Evolutionary conservation across 2,113 vertebrate species (phyloP).

Genomic region (Prinia subflava): DNA sequence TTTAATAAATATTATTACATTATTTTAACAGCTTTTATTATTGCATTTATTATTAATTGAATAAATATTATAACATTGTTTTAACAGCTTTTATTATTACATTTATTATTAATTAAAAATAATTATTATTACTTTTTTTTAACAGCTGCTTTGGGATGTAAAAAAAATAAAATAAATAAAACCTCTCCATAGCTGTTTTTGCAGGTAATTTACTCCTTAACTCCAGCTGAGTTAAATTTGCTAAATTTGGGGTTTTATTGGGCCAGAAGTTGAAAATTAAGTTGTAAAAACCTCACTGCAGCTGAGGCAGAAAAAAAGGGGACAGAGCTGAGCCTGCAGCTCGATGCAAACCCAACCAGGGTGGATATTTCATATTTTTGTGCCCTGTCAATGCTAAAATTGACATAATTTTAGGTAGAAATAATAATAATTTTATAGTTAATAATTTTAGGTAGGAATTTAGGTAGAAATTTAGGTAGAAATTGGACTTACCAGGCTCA

Average conservation of each 20-base stretch:
- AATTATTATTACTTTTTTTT: neutral
- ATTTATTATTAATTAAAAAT: too few species aligned
- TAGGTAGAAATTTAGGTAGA: too few species aligned
- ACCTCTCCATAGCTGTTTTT: rapidly evolving
- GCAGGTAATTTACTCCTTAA: neutral
- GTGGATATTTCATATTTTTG: rapidly evolving
- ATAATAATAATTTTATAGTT: too few species aligned
- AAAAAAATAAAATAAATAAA: neutral
- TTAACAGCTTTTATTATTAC: too few species aligned
- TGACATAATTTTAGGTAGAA: rapidly evolving
- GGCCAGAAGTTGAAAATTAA: neutral
- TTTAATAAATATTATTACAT: neutral
- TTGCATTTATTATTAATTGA: too few species aligned
- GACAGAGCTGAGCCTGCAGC: neutral
- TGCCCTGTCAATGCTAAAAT: neutral
- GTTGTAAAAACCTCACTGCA: neutral
- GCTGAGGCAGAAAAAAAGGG: too few species aligned
- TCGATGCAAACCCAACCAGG: too few species aligned
- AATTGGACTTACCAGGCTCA: neutral
- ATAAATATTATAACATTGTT: too few species aligned
- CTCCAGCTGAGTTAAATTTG: too few species aligned
- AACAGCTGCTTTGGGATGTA: neutral
- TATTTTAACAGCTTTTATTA: too few species aligned
- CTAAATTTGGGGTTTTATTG: neutral
- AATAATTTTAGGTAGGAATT: neutral